phyloP scores from a whole-genome alignment of 2,888 invertebrate species.

The Melitaea athalia region DNA sequence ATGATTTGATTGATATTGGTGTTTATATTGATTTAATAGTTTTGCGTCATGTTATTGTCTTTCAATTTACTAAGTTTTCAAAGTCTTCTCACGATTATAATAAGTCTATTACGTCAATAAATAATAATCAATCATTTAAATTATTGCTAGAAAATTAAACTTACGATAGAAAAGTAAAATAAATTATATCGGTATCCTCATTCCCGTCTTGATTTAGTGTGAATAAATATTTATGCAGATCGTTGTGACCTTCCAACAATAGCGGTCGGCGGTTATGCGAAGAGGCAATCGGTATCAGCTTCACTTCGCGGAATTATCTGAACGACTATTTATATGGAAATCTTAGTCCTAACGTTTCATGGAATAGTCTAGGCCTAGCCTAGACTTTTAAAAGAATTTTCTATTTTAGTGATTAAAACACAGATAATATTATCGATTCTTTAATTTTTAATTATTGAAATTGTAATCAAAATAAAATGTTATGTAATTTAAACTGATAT shows the following conservation, averaged over 20 bases:
- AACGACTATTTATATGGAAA: slow-evolving; percentile 60
- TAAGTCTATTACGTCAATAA: too few species aligned
- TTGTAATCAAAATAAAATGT: too few species aligned
- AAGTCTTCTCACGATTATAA: too few species aligned
- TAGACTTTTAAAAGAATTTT: slow-evolving; percentile 26
- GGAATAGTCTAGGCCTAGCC: slow-evolving; percentile 31
- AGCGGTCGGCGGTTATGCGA: slow-evolving; percentile 55
- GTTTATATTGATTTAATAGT: too few species aligned
- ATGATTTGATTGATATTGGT: too few species aligned
- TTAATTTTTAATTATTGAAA: background rate
- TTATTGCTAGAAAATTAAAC: background rate
- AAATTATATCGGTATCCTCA: background rate
- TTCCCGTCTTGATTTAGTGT: slow-evolving; percentile 8
- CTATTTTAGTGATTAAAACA: background rate
- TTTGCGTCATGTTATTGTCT: too few species aligned
- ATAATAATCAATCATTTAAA: background rate
- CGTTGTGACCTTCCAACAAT: slow-evolving; percentile 47
- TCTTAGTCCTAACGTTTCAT: slow-evolving; percentile 36
- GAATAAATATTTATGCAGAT: slow-evolving; percentile 27
- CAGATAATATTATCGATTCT: background rate
- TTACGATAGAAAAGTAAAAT: background rate
- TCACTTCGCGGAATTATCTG: slow-evolving; percentile 52
- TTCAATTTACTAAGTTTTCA: too few species aligned
- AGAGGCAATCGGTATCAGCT: slow-evolving; percentile 46
- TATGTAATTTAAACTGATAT: too few species aligned